These are phyloP conservation scores for Shinisaurus crocodilurus DNA, from an alignment of 2,113 vertebrate species.

Conservation along the genomic window DNA sequence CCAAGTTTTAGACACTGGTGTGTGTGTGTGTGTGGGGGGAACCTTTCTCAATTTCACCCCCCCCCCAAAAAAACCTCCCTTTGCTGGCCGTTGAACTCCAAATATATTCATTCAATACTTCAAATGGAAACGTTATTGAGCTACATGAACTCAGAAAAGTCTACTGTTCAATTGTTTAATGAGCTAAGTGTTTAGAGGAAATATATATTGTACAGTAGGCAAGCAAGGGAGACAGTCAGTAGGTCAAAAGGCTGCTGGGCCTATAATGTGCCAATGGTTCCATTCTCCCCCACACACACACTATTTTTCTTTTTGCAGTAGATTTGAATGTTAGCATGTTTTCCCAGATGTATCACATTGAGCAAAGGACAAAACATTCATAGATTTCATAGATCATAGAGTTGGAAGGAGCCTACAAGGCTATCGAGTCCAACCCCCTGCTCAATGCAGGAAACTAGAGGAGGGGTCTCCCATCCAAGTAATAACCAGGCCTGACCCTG, in stretches of 20 bases:
- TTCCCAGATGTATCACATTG: not conserved
- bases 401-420: no score
- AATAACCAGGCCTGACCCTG: no score
- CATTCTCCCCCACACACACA: not conserved
- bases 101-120: constrained; percentile 62
- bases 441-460: no score
- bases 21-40: no score
- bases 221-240: not conserved
- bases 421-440: no score
- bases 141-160: constrained; percentile 54
- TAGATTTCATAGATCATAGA: no score
- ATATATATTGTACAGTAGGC: not conserved
- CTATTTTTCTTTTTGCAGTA: not conserved
- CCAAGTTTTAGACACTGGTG: constrained; percentile 29
- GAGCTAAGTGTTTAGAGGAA: constrained; percentile 32
- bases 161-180: constrained; percentile 52
- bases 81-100: constrained; percentile 58
- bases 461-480: no score
- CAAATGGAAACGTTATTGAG: constrained; percentile 57
- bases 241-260: not conserved
- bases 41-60: not conserved
- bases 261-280: not conserved
- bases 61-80: constrained; percentile 33
- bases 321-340: not conserved
- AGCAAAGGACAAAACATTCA: not conserved